Percentiles rank a stretch among this genome's conserved stretches.
phyloP scores from a whole-genome alignment of 1,140 invertebrate genomes.

The Drosophila lacertosa region DNA sequence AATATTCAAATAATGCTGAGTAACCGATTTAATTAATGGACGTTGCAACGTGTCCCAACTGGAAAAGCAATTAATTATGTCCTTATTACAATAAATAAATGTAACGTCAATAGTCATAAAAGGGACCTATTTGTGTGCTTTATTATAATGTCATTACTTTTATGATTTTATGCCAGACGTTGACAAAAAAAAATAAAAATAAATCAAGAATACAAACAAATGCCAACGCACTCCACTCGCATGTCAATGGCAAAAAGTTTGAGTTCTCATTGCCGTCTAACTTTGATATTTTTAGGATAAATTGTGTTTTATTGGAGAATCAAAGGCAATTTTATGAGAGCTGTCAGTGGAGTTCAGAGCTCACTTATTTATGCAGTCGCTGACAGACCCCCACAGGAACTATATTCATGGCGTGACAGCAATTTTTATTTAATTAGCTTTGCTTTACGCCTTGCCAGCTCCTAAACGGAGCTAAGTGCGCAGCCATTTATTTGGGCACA shows the following conservation, averaged over 20 bases:
- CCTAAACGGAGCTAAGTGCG: conserved; percentile 34
- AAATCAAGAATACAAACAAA: conserved; percentile 19
- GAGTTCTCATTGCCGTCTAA: conserved; percentile 39
- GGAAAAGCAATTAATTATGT: conserved; percentile 55
- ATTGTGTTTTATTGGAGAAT: conserved; percentile 50
- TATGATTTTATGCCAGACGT: conserved; percentile 27
- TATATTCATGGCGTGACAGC: conserved; percentile 28
- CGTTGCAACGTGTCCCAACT: background rate
- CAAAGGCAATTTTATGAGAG: conserved; percentile 35
- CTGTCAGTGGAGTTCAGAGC: conserved; percentile 35
- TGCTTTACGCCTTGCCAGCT: conserved; percentile 58
- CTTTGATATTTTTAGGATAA: conserved; percentile 56
- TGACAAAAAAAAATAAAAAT: conserved; percentile 6
- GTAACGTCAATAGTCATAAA: conserved; percentile 23
- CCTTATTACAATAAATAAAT: conserved; percentile 39
- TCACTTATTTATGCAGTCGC: conserved; percentile 32
- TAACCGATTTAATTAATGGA: conserved; percentile 15
- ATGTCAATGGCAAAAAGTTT: conserved; percentile 44
- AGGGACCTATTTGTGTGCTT: conserved; percentile 34
- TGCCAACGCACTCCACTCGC: conserved; percentile 16
- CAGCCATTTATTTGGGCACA: conserved; percentile 23
- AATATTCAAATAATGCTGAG: conserved; percentile 9
- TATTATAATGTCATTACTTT: conserved; percentile 64
- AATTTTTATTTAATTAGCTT: conserved; percentile 75
- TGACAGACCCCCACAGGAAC: conserved; percentile 16